These are phyloP conservation scores for Agriopis marginaria DNA, from an alignment of 2,888 invertebrate genomes.

Conservation along the genomic window DNA sequence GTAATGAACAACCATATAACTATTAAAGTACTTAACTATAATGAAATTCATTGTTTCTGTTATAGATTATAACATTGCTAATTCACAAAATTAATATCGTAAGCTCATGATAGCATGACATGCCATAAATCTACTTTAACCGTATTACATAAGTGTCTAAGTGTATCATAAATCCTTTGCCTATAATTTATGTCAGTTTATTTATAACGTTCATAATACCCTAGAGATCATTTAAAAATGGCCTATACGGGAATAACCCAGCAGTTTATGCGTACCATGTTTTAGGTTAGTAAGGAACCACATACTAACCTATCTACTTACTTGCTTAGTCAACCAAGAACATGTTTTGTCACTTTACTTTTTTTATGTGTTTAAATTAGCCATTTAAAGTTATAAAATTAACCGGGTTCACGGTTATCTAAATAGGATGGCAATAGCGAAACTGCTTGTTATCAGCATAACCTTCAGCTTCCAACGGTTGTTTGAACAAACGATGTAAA, in stretches of 20 bases:
- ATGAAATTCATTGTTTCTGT: not conserved
- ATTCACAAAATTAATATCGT: not conserved
- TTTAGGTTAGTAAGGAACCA: no score
- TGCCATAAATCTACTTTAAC: not conserved
- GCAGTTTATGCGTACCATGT: no score
- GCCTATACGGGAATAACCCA: no score
- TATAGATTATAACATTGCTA: not conserved
- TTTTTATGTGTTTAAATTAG: conserved; percentile 19
- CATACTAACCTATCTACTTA: no score
- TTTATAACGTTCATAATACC: no score
- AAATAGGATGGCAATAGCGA: conserved; percentile 40
- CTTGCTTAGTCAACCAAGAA: no score
- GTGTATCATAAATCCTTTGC: no score
- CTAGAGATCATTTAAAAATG: no score
- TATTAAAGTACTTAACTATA: not conserved
- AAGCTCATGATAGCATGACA: not conserved
- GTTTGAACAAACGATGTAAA: conserved; percentile 42
- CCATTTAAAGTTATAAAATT: conserved; percentile 27
- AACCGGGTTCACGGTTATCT: conserved; percentile 42
- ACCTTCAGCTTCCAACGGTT: conserved; percentile 55
- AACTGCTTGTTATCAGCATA: conserved; percentile 58
- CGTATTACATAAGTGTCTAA: no score
- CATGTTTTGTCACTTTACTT: not conserved
- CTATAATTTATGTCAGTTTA: no score
- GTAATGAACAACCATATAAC: no score